Evolutionary conservation across 2,797 vertebrate species (phyloP), one percentile per base, ranked within the genome.

Genomic region (Masticophis lateralis): DNA sequence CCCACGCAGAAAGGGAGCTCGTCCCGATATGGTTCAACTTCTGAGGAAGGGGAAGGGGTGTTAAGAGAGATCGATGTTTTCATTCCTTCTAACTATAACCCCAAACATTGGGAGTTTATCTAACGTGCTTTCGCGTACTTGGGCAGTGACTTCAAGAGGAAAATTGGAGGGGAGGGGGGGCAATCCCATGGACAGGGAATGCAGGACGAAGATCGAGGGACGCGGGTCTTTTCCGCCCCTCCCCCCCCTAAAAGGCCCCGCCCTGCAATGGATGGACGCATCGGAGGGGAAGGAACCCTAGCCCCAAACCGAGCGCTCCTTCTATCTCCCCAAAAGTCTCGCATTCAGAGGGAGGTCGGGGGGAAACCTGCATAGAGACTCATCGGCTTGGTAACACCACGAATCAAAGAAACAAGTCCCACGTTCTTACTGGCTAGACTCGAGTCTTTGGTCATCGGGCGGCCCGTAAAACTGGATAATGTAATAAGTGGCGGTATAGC

Each of bases 21-120:
- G 37, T 37, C 18, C 37, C 37, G 47, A 25, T 83, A 22, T 9
- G 69, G 16, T 79, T 79, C 32, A 18, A 18, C 32, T 20, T 37
- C 32, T 43, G 69, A 18, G 5, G 1, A 8, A 2, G 3, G 11
- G 63, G 0, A 13, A 13, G 28, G 2, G 2, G 4, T 69, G 32
- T 83, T 83, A 10, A 43, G 74, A 83, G 37, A 43, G 37, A 47
- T 12, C 20, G 74, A 83, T 25, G 5, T 25, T 83, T 83, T 25
- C 4, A 47, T 22, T 83, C 37, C 10, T 83, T 83, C 5, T 43
- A 25, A 25, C 10, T 47, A 25, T 12, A 12, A 83, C 25, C 37
- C 74, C 22, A 47, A 83, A 2, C 11, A 5, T 11, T 12, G 10
- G 20, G 37, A 47, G 37, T 83, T 47, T 83, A 25, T 2, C 20